Evolutionary conservation across 1,140 invertebrate genomes (phyloP).

Genomic region (Musca vetustissima): DNA sequence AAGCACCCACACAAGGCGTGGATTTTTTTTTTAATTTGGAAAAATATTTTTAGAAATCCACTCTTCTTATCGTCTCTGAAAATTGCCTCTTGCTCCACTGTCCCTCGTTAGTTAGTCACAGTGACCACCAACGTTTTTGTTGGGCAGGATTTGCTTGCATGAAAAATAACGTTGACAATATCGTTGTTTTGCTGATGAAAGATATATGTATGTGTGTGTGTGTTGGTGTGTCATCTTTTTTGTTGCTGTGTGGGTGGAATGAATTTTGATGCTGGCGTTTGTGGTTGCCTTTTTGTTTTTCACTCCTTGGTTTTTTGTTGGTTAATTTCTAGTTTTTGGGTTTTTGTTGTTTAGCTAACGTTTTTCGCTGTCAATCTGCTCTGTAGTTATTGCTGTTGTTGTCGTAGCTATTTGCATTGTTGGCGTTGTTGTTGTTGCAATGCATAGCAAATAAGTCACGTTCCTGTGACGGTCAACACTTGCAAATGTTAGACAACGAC

Average conservation of each 20-base stretch:
- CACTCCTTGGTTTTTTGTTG: slow-evolving; percentile 7
- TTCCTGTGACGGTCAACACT: slow-evolving; percentile 20
- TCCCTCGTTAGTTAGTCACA: background rate
- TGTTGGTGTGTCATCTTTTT: too few relatives aligned
- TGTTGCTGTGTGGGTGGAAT: too few relatives aligned
- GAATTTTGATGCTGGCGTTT: background rate
- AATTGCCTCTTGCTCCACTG: too few relatives aligned
- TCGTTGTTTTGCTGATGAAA: background rate
- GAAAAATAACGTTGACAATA: slow-evolving; percentile 15
- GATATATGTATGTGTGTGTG: too few relatives aligned
- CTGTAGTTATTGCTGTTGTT: too few relatives aligned
- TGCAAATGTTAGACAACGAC: slow-evolving; percentile 23
- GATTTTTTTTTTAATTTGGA: too few relatives aligned
- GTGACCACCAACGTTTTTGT: slow-evolving; percentile 13
- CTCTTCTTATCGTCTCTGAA: too few relatives aligned
- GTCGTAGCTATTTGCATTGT: background rate
- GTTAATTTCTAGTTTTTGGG: background rate
- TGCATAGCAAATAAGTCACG: slow-evolving; percentile 11
- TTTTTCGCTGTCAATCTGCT: background rate
- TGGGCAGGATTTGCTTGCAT: slow-evolving; percentile 15
- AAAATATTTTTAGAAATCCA: too few relatives aligned
- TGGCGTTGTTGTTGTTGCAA: slow-evolving; percentile 10
- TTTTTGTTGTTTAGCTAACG: background rate
- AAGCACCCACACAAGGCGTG: too few relatives aligned
- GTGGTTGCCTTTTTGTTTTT: background rate